These are phyloP conservation scores for Diadumene lineata DNA, from an alignment of 92 coral and sea anemone genomes.

Conservation along the genomic window DNA sequence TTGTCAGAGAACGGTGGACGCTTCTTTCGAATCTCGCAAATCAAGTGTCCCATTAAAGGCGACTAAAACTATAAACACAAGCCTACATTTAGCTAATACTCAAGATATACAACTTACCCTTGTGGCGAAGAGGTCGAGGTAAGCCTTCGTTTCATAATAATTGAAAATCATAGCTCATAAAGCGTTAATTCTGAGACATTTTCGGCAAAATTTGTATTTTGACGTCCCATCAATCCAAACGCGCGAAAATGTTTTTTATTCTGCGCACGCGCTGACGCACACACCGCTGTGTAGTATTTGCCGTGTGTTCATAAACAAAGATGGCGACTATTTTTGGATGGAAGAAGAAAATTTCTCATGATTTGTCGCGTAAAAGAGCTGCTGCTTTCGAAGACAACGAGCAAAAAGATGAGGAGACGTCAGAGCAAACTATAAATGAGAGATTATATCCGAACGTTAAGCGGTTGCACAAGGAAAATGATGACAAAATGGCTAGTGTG, in stretches of 20 bases:
- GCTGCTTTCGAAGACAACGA: constrained; percentile 67
- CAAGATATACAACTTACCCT: constrained; percentile 29
- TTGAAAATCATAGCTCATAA: neutral
- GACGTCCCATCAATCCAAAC: neutral
- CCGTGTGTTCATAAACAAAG: constrained; percentile 38
- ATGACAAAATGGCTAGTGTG: constrained; percentile 53
- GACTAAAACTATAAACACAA: neutral
- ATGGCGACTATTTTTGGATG: constrained; percentile 86
- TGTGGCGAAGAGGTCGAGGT: constrained; percentile 16
- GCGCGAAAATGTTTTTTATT: constrained; percentile 8
- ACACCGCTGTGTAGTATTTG: constrained; percentile 12
- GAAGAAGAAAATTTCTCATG: constrained; percentile 67
- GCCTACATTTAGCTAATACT: neutral
- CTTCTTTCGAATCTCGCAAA: too few species aligned
- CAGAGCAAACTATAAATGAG: constrained; percentile 47
- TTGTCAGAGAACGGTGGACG: too few species aligned
- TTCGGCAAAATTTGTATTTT: constrained; percentile 5
- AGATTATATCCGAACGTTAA: constrained; percentile 63
- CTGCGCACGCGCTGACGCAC: constrained; percentile 16
- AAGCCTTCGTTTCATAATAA: constrained; percentile 52
- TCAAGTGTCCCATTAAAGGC: too few species aligned
- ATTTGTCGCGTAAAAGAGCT: constrained; percentile 61
- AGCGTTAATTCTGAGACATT: neutral
- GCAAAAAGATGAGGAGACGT: constrained; percentile 30
- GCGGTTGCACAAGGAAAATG: constrained; percentile 51